Evolutionary conservation across 2,113 vertebrate genomes (phyloP), one percentile per base, ranked within the genome.

Genomic region (Dromas ardeola): DNA sequence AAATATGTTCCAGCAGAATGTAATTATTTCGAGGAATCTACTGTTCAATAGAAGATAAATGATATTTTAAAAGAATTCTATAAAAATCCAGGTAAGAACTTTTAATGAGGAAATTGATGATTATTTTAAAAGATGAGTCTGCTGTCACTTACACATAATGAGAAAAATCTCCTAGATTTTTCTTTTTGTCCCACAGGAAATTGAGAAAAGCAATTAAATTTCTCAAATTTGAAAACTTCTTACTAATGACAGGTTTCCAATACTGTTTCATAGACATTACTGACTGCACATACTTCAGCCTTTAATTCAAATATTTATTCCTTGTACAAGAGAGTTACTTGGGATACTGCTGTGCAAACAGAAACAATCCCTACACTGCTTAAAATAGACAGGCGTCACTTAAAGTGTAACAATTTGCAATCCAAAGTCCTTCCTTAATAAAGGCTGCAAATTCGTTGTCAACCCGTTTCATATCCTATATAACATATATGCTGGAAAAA

Each of bases 111-210:
- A 97, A 97, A 97, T 20, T 61, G 70, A 79, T 70, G 47, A 91
- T 92, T 62, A 82, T 88, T 90, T 88, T 91, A 94, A 86, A 55
- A 90, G 79, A 91, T 92, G 85, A 92, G 52, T 77, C 86, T 94
- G 58, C 81, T 96, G 78, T 95, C 91, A 95, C 53, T 88, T 89
- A 47, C 15, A 73, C 18, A 42, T 93, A 94, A 96, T 56, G 23
- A 55, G 52, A 47, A 95, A 96, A 91, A 88, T 74, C 32, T 81
- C 62, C 70, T 47, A 62, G 30, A 58, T 88, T 86, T 91, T 90
- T 81, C 79, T 93, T 74, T 90, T 92, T 71, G 49, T 86, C 42
- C 93, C 81, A 76, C 42, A 90, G 95, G 86, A 97, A 98, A 98
- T 93, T 91, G 43, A 76, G 72, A 71, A 97, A 96, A 81, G 56